Conservation (phyloP, 2,797 vertebrate species). For the Gymnothorax reevesii region DNA sequence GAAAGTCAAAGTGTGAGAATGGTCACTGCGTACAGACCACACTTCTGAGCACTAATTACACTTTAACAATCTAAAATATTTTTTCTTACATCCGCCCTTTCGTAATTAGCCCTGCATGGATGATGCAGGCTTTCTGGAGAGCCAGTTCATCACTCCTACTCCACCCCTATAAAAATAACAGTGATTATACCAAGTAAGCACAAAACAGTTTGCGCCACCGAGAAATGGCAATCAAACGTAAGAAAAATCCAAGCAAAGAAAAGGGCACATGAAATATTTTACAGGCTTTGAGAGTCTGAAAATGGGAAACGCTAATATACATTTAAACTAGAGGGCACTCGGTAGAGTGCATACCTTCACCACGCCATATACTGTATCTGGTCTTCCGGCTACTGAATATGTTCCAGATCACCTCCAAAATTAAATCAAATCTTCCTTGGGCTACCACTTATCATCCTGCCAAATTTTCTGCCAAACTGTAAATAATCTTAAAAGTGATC, state of each 20-base stretch:
- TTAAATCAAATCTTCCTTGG: too few species aligned
- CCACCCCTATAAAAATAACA: background rate
- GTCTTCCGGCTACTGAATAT: too few species aligned
- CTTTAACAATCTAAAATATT: conserved; percentile 17
- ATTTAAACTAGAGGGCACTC: too few species aligned
- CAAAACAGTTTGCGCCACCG: background rate
- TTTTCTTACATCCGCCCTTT: background rate
- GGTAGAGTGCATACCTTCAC: too few species aligned
- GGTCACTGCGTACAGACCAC: background rate
- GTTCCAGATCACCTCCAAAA: too few species aligned
- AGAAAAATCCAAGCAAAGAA: background rate
- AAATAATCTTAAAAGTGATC: too few species aligned
- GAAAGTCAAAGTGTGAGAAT: conserved; percentile 5
- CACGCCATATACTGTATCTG: too few species aligned
- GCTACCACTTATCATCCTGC: too few species aligned
- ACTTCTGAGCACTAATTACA: background rate
- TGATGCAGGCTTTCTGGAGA: background rate
- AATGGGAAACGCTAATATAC: background rate
- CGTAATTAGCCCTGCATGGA: background rate
- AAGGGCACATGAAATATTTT: background rate
- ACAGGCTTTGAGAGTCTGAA: background rate
- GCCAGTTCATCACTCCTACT: background rate
- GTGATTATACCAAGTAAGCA: background rate
- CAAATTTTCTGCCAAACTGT: too few species aligned
- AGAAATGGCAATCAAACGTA: background rate